These are phyloP conservation scores for Olivierus martensii DNA, from an alignment of 1,140 invertebrate genomes.

Conservation along the genomic window DNA sequence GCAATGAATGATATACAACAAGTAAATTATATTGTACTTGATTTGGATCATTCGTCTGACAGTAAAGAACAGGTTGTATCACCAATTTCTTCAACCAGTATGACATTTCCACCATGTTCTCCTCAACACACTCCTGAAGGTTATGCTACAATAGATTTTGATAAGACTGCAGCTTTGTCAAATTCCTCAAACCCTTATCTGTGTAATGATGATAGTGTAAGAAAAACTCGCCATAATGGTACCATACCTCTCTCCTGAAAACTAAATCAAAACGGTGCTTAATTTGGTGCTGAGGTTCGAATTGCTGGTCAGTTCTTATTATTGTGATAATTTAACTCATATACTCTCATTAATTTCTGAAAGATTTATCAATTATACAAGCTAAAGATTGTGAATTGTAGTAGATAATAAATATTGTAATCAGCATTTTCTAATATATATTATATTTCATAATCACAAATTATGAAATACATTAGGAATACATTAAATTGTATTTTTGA, in stretches of 20 bases:
- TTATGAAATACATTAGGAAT: too few relatives aligned
- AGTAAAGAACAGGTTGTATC: constrained; percentile 23
- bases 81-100: constrained; percentile 39
- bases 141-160: constrained; percentile 87
- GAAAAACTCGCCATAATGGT: constrained; percentile 35
- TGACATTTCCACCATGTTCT: constrained; percentile 11
- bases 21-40: constrained; percentile 51
- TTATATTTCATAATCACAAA: too few relatives aligned
- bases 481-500: too few relatives aligned
- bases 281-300: too few relatives aligned
- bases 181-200: constrained; percentile 25
- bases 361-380: too few relatives aligned
- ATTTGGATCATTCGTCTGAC: constrained; percentile 40
- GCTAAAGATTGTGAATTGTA: too few relatives aligned
- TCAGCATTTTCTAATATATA: too few relatives aligned
- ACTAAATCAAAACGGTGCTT: background rate
- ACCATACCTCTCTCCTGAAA: constrained; percentile 21
- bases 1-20: constrained; percentile 15
- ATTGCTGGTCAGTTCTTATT: too few relatives aligned
- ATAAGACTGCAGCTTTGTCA: constrained; percentile 70
- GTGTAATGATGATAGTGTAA: constrained; percentile 25
- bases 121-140: constrained; percentile 41
- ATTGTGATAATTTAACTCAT: too few relatives aligned
- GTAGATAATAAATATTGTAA: too few relatives aligned
- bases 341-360: too few relatives aligned